Evolutionary conservation across 2,797 vertebrate genomes (phyloP).

Genomic region (Acrossocheilus fasciatus): DNA sequence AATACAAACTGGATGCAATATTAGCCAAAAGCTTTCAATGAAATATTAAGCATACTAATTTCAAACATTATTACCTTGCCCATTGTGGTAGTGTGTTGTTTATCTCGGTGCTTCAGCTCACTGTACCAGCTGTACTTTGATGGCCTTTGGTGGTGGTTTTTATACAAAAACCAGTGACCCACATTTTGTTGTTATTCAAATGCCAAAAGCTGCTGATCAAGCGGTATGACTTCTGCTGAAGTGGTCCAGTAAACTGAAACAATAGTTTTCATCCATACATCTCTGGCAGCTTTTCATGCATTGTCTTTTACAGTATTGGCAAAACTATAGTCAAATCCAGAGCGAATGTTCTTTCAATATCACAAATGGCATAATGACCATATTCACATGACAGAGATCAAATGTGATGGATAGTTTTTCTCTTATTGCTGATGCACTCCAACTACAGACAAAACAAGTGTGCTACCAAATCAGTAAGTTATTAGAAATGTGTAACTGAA

Average conservation of each 20-base stretch:
- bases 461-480: neutral
- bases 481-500: neutral
- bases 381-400: conserved; percentile 3
- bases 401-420: conserved; percentile 9
- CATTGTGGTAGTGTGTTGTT: conserved; percentile 75
- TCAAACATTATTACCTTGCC: conserved; percentile 75
- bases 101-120: conserved; percentile 71
- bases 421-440: neutral
- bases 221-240: conserved; percentile 81
- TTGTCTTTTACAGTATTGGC: conserved; percentile 72
- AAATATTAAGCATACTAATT: neutral
- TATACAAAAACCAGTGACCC: conserved; percentile 74
- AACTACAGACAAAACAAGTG: neutral
- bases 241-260: conserved; percentile 71
- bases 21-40: neutral
- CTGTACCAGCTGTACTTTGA: conserved; percentile 67
- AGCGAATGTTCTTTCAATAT: conserved; percentile 73
- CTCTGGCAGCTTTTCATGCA: conserved; percentile 75
- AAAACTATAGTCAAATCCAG: conserved; percentile 69
- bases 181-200: conserved; percentile 81
- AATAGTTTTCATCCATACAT: conserved; percentile 79
- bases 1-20: neutral
- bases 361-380: conserved; percentile 52
- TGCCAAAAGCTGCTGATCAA: conserved; percentile 79
- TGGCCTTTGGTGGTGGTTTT: conserved; percentile 68